Conservation (phyloP, 2,888 invertebrate species). For the Dryococelus australis region DNA sequence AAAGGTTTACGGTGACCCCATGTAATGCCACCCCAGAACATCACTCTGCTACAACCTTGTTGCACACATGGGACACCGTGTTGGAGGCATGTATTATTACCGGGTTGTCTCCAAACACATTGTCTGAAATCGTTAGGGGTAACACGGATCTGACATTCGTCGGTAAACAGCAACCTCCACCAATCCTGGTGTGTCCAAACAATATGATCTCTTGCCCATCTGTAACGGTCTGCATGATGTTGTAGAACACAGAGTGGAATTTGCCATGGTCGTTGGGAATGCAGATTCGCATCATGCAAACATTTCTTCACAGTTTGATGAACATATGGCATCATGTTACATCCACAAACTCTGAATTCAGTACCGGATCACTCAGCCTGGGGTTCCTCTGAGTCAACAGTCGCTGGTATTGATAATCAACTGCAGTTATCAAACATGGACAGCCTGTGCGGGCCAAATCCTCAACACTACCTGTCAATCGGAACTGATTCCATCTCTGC, state of each 20-base stretch:
- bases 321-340: not conserved
- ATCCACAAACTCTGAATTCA: not conserved
- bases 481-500: not conserved
- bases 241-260: not conserved
- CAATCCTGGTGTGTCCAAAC: not conserved
- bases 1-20: too few relatives aligned
- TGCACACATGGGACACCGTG: conserved; percentile 18
- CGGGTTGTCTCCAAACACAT: conserved; percentile 12
- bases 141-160: too few relatives aligned
- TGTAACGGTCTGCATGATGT: not conserved
- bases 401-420: not conserved
- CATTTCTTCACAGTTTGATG: conserved; percentile 25
- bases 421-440: not conserved
- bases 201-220: conserved; percentile 22
- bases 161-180: not conserved
- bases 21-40: not conserved
- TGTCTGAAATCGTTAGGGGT: not conserved
- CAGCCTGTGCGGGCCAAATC: too few relatives aligned
- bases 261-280: not conserved
- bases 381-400: conserved; percentile 8
- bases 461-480: not conserved
- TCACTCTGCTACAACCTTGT: not conserved
- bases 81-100: conserved; percentile 7
- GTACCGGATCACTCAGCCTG: conserved; percentile 21
- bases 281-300: not conserved